Evolutionary conservation across 2,888 invertebrate genomes (phyloP).

Genomic region (Nipponacmea schrenckii): DNA sequence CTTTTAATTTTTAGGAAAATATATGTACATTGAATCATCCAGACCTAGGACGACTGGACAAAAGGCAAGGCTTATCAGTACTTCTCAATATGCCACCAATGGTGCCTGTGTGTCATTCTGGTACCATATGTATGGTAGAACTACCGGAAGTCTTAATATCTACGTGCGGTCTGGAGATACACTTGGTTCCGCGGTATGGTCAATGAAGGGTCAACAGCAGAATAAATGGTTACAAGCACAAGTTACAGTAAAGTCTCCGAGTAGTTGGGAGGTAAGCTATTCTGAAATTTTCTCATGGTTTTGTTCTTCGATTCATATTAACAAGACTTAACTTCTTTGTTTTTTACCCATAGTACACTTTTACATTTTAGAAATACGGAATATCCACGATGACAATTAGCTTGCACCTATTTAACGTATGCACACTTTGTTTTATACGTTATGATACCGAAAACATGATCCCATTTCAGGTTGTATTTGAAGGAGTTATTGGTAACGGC

Average conservation of each 20-base stretch:
- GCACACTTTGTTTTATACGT: too few relatives aligned
- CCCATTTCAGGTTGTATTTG: constrained; percentile 50
- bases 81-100: constrained; percentile 30
- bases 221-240: constrained; percentile 47
- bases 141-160: constrained; percentile 47
- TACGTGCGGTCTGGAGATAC: constrained; percentile 32
- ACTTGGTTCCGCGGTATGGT: constrained; percentile 33
- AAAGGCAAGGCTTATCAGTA: constrained; percentile 39
- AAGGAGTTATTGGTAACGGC: constrained; percentile 47
- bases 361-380: too few relatives aligned
- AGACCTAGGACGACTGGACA: constrained; percentile 34
- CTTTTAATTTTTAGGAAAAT: constrained; percentile 37
- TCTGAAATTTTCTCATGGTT: too few relatives aligned
- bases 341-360: too few relatives aligned
- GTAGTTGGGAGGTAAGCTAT: constrained; percentile 45
- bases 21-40: constrained; percentile 50
- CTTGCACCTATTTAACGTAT: too few relatives aligned
- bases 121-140: constrained; percentile 50
- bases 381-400: too few relatives aligned
- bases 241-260: constrained; percentile 41
- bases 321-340: background rate
- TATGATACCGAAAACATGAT: too few relatives aligned
- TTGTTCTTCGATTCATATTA: background rate
- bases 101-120: constrained; percentile 49
- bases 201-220: constrained; percentile 41